Evolutionary conservation across 2,797 vertebrate genomes (phyloP).

Genomic region (Meriones psammophilus): DNA sequence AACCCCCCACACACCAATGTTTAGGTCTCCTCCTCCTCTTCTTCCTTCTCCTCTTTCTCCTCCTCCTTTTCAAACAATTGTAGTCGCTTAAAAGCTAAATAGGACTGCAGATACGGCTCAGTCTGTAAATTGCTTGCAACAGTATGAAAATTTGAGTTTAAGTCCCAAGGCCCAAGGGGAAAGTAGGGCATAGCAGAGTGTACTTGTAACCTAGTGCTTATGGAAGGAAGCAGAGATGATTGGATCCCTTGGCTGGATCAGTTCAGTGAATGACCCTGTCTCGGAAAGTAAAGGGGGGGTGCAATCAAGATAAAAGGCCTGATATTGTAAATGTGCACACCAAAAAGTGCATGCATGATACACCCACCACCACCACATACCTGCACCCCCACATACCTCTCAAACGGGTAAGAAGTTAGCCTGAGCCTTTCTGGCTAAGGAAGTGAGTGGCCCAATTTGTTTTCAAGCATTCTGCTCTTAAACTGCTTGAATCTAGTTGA

Average conservation of each 20-base stretch:
- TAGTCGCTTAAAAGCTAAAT: not conserved
- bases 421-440: not conserved
- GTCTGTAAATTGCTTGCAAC: not conserved
- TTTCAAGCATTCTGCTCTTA: not conserved
- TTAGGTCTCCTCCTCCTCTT: not conserved
- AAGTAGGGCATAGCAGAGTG: not conserved
- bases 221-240: not conserved
- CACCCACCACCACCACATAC: not conserved
- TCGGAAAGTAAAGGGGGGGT: not conserved
- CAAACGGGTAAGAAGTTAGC: constrained; percentile 30
- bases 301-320: not conserved
- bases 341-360: not conserved
- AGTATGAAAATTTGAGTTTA: not conserved
- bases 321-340: not conserved
- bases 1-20: not conserved
- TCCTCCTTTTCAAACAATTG: not conserved
- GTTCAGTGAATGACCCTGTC: not conserved
- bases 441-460: not conserved
- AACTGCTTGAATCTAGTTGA: not conserved
- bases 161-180: not conserved
- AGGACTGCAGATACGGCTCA: not conserved
- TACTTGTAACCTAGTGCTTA: not conserved
- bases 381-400: not conserved
- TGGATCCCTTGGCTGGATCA: not conserved
- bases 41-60: too few species aligned